Base-by-base conservation (phyloP, 2,113 vertebrate genomes). In the Cinclus cinclus region DNA sequence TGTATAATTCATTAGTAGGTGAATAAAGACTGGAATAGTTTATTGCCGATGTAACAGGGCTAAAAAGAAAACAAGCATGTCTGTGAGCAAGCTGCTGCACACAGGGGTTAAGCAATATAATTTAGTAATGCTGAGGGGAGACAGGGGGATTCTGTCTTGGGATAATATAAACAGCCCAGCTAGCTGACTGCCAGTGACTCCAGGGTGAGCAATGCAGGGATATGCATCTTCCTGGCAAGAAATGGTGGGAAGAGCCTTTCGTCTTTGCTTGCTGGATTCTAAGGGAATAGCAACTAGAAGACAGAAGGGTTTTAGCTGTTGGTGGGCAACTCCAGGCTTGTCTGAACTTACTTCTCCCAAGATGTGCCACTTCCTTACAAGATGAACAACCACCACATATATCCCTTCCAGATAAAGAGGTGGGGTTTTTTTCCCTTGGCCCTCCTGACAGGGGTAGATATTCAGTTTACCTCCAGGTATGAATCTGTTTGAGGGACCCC, bases 1-100 rank as follows among this genome's bases (percentile, higher is more conserved):
- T 97, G 86, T 93, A 95, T 97, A 95, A 97, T 95, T 96, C 90
- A 96, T 92, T 75, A 95, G 89, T 52, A 91, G 80, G 91, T 71
- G 78, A 91, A 90, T 85, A 76, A 84, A 87, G 85, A n/a, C 71
- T 88, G 42, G 46, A 92, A 85, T 91, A 50, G 47, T 42, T 87
- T 46, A 56, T 82, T 94, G 83, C 89, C 83, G 75, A 87, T 83
- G 70, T 41, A 76, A 92, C 6, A 5, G 24, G 33, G 78, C 49
- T 53, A 33, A 85, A 69, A 69, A 79, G 87, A 91, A 82, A 68
- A 68, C 1, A 1, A 92, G 55, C 25, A 42, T 0, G 2, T 50
- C 71, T 0, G 0, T 27, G 44, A 88, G 60, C 71, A 83, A 71
- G 41, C 87, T 83, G 82, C 41, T 65, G 50, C 23, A 25, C 41